phyloP scores from a whole-genome alignment of 2,888 invertebrate genomes.

The Drosophila trichaetosa region DNA sequence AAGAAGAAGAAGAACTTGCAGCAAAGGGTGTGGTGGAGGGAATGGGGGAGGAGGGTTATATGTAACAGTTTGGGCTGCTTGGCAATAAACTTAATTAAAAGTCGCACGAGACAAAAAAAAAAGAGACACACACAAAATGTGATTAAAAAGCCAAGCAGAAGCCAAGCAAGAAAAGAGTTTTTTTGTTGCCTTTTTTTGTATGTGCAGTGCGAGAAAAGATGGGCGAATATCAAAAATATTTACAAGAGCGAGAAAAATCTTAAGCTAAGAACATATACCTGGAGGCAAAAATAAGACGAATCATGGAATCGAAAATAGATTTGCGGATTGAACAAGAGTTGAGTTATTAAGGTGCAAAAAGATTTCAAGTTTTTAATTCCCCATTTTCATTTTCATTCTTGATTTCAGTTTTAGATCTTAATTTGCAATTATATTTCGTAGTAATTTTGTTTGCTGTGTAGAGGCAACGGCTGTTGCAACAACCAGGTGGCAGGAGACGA shows the following conservation, averaged over 20 bases:
- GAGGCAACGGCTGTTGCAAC: slow-evolving; percentile 29
- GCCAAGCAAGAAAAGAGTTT: slow-evolving; percentile 11
- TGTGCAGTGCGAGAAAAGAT: not conserved
- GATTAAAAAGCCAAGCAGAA: slow-evolving; percentile 59
- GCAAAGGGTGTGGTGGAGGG: not conserved
- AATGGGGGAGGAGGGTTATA: not conserved
- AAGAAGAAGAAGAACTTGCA: slow-evolving; percentile 14
- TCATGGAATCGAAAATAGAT: not conserved
- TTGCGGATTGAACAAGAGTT: not conserved
- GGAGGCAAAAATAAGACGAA: not conserved
- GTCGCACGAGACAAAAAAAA: slow-evolving; percentile 74
- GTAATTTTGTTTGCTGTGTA: not conserved
- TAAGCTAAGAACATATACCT: not conserved
- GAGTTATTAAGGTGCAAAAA: not conserved
- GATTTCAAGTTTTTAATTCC: not conserved
- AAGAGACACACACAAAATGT: slow-evolving; percentile 54
- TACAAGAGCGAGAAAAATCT: too few species aligned
- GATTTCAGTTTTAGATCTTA: not conserved
- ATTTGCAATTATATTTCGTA: not conserved
- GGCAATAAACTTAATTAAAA: slow-evolving; percentile 81
- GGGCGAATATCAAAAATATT: not conserved
- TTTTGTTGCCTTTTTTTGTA: not conserved
- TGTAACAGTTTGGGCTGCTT: slow-evolving; percentile 58
- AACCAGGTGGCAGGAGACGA: slow-evolving; percentile 3
- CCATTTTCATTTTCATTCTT: not conserved